Evolutionary conservation across 2,797 vertebrate species (phyloP).

Genomic region (Schizothorax lantsangensis): DNA sequence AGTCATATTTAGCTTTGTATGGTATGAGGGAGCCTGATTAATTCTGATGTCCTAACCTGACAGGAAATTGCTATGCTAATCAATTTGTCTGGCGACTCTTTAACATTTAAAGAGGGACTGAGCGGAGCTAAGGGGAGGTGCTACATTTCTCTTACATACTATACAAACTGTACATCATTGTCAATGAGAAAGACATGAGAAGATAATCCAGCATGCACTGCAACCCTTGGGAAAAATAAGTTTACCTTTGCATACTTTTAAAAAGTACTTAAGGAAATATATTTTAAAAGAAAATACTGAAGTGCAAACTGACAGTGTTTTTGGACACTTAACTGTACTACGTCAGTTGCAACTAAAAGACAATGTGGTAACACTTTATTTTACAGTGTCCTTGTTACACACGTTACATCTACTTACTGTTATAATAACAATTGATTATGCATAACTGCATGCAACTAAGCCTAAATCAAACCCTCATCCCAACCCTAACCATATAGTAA

Average conservation of each 20-base stretch:
- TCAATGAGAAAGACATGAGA: not conserved
- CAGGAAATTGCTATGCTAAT: slow-evolving; percentile 73
- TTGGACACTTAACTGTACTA: not conserved
- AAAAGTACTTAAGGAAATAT: not conserved
- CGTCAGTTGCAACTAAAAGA: not conserved
- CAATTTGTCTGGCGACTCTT: slow-evolving; percentile 67
- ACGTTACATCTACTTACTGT: not conserved
- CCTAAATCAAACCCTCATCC: not conserved
- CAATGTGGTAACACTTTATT: not conserved
- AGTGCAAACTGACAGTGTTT: not conserved
- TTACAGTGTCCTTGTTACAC: not conserved
- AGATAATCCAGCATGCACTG: not conserved
- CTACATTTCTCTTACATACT: slow-evolving; percentile 11
- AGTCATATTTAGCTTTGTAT: slow-evolving; percentile 50
- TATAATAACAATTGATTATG: not conserved
- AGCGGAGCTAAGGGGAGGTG: slow-evolving; percentile 27
- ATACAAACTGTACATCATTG: slow-evolving; percentile 23
- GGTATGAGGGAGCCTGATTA: slow-evolving; percentile 66
- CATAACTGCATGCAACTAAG: not conserved
- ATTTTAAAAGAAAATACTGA: not conserved
- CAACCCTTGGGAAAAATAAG: not conserved
- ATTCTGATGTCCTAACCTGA: slow-evolving; percentile 65
- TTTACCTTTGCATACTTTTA: not conserved
- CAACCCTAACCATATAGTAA: too few species aligned
- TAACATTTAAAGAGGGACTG: slow-evolving; percentile 37